A percentile compares a stretch with the other conserved stretches of the same genome.
Evolutionary conservation across 2,113 vertebrate species (phyloP).

Genomic region (Cephalopterus ornatus): DNA sequence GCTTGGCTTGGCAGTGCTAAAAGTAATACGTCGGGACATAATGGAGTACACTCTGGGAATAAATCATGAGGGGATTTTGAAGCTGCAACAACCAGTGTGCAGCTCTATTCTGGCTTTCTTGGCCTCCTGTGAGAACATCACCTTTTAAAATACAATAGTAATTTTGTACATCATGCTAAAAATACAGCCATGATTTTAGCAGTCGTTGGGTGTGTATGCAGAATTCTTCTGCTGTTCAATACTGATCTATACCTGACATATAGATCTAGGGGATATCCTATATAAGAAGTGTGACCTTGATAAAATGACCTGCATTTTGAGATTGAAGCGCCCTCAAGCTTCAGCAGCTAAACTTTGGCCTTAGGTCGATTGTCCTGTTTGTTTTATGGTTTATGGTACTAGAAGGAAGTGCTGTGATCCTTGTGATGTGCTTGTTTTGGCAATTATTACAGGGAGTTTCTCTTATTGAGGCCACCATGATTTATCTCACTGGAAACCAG

Average conservation of each 20-base stretch:
- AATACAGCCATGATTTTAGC: not conserved
- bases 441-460: no score
- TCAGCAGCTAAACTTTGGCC: no score
- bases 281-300: not conserved
- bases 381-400: no score
- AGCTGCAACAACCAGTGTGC: not conserved
- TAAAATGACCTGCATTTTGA: not conserved
- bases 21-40: rapidly evolving
- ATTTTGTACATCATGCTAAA: not conserved
- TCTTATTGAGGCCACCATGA: no score
- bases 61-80: not conserved
- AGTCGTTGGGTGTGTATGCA: not conserved
- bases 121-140: not conserved
- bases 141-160: not conserved
- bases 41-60: not conserved
- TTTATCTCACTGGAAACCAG: no score
- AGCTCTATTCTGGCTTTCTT: not conserved
- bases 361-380: no score
- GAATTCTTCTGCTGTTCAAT: not conserved
- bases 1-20: not conserved
- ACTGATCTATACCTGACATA: not conserved
- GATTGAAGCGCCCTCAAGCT: no score
- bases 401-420: no score
- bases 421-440: no score
- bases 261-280: not conserved